Percentiles rank a stretch among this genome's conserved stretches.
Conservation (phyloP, 2,113 vertebrate species). For the Gorsachius goisagi region DNA sequence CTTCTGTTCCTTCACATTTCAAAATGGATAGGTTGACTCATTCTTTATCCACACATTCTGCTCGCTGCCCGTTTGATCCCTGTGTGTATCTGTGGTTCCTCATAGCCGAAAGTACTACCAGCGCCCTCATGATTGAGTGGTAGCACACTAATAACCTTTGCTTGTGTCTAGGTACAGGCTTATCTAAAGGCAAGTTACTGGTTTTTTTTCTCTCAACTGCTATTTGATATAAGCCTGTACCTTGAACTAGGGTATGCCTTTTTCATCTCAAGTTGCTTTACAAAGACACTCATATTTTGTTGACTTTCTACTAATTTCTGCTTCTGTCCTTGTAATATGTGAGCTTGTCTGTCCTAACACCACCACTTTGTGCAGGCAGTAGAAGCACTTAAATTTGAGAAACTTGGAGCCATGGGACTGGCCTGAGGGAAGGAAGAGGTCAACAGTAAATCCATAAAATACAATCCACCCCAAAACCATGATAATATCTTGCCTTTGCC, state of each 20-base stretch:
- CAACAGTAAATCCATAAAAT: neutral
- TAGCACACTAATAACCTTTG: neutral
- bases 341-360: neutral
- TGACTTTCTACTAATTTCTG: neutral
- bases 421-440: neutral
- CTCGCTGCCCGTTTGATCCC: neutral
- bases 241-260: neutral
- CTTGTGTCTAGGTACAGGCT: neutral
- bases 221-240: neutral
- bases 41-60: neutral
- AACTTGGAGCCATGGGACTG: accelerated
- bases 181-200: neutral
- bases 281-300: neutral
- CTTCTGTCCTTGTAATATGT: neutral
- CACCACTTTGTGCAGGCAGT: neutral
- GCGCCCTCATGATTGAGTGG: neutral
- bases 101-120: neutral
- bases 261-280: neutral
- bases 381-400: neutral
- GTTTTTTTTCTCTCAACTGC: neutral
- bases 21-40: neutral
- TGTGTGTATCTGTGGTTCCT: neutral
- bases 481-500: neutral
- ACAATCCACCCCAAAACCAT: too few relatives aligned
- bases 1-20: neutral